A percentile compares a stretch with the other conserved stretches of the same genome.
Evolutionary conservation across 1,140 invertebrate species (phyloP).

Genomic region (Aphis gossypii): DNA sequence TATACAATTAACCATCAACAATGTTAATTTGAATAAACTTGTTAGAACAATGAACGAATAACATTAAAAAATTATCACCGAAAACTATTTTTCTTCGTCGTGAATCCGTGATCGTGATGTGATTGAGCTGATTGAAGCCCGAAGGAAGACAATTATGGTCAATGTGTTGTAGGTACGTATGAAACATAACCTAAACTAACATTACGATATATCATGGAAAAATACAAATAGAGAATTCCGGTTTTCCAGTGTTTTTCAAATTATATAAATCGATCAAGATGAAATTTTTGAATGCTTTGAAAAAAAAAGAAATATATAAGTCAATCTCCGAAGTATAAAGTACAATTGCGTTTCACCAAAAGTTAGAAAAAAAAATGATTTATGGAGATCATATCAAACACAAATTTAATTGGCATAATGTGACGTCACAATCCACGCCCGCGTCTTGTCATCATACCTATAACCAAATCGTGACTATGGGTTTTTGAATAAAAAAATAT

Average conservation of each 20-base stretch:
- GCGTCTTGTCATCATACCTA: background rate
- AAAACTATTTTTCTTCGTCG: background rate
- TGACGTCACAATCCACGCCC: background rate
- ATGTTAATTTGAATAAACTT: background rate
- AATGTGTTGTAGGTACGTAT: background rate
- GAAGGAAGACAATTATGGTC: background rate
- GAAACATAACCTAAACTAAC: conserved; percentile 30
- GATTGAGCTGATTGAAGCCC: background rate
- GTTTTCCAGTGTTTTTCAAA: background rate
- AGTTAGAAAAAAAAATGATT: too few relatives aligned
- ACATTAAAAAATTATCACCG: background rate
- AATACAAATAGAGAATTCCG: background rate
- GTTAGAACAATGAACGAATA: background rate
- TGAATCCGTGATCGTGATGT: background rate
- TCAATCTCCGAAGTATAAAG: background rate
- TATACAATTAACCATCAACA: background rate
- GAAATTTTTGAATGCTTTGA: background rate
- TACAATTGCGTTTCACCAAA: too few relatives aligned
- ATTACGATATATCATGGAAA: conserved; percentile 6
- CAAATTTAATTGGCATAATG: background rate
- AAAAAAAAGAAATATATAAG: background rate
- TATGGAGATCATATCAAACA: background rate
- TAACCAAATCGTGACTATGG: background rate
- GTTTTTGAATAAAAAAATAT: background rate
- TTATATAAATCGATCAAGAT: background rate